Percentiles rank a stretch among this genome's conserved stretches.
phyloP scores from a whole-genome alignment of 2,888 invertebrate genomes.

The Parnassius apollo region DNA sequence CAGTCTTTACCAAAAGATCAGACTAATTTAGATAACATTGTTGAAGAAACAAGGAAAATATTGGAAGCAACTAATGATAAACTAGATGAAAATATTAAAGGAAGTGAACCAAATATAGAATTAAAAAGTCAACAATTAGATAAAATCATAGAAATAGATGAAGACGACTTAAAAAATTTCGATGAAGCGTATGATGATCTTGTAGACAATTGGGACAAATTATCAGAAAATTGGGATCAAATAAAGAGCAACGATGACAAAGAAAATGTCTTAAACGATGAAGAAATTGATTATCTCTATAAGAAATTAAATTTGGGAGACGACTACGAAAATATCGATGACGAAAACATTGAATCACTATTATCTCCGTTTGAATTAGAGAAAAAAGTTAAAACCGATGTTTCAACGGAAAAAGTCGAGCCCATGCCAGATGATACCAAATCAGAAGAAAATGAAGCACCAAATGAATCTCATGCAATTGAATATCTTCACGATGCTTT shows the following conservation, averaged over 20 bases:
- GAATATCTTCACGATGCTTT: constrained; percentile 49
- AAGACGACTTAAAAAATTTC: constrained; percentile 20
- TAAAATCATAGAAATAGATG: constrained; percentile 3
- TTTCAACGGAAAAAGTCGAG: constrained; percentile 26
- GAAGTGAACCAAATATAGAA: constrained; percentile 14
- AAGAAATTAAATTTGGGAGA: constrained; percentile 25
- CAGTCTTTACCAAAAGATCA: constrained; percentile 22
- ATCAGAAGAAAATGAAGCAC: constrained; percentile 8
- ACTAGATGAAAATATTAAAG: constrained; percentile 18
- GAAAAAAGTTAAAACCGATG: constrained; percentile 25
- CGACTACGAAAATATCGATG: constrained; percentile 34
- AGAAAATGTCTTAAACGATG: constrained; percentile 25
- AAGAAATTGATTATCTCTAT: constrained; percentile 18
- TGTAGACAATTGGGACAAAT: constrained; percentile 50
- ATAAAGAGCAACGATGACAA: constrained; percentile 33
- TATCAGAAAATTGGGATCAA: constrained; percentile 52
- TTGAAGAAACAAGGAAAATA: constrained; percentile 39
- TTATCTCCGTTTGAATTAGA: constrained; percentile 18
- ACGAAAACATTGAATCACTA: constrained; percentile 31
- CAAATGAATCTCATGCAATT: constrained; percentile 31
- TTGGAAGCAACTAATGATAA: constrained; percentile 33
- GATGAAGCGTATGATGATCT: constrained; percentile 45
- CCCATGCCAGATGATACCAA: constrained; percentile 19
- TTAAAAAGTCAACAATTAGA: constrained; percentile 9
- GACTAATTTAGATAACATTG: constrained; percentile 32